Evolutionary conservation across 2,113 vertebrate genomes (phyloP), one percentile per base, ranked within the genome.

Genomic region (Myotis lucifugus): DNA sequence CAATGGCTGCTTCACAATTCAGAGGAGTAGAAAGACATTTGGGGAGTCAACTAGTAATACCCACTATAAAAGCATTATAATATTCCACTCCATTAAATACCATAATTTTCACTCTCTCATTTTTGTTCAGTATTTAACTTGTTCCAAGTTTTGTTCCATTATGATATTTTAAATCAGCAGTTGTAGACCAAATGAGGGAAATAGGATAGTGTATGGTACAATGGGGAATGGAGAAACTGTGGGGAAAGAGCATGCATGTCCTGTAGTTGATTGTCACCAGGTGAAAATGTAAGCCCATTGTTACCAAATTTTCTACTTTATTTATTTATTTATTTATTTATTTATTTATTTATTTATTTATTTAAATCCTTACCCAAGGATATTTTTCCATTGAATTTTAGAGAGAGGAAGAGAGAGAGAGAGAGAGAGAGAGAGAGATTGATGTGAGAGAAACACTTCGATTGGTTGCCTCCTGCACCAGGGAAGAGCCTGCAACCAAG

Each of bases 41-140:
- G n/a, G 37, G 21, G 48, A 89, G 46, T 72, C 88, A 77, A 59
- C 50, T 64, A 82, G 56, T 50, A 77, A 34, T 72, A 48, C 12
- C 18, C 21, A 50, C 37, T 72, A 48, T 67, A 84, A 92, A 90
- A 74, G 34, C 15, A 69, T 73, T 83, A 54, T 77, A 46, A 67
- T 74, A 87, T 42, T 79, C 34, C 8, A 54, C 2, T 12, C 17
- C 15, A 29, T 79, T 87, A 83, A 69, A 82, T 72, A 67, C 10
- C 8, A 59, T n/a, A 61, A 59, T 76, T 81, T 81, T 83, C 72
- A 46, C 7, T 50, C n/a, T 90, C 74, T 23, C 5, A 25, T 90
- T 86, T 83, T 61, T 87, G 52, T 81, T 81, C 32, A 86, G 32
- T 48, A 69, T 72, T 88, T 77, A 90, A 90, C 40, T 74, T 92